phyloP scores from a whole-genome alignment of 2,888 invertebrate genomes.

The Tetranychus truncatus region DNA sequence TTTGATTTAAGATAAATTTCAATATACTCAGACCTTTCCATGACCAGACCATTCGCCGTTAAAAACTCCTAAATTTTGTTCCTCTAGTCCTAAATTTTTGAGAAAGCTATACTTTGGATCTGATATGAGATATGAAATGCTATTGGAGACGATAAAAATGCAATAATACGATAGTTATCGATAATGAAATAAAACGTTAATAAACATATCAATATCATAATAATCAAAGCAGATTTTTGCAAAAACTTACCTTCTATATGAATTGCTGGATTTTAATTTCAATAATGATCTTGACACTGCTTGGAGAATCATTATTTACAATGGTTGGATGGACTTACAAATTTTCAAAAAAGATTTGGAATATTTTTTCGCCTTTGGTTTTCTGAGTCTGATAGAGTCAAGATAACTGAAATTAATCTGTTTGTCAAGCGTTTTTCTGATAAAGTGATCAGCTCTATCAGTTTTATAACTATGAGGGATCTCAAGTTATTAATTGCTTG shows the following conservation, averaged over 20 bases:
- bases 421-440: too few relatives aligned
- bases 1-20: neutral
- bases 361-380: too few relatives aligned
- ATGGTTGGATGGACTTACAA: too few relatives aligned
- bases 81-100: constrained; percentile 8
- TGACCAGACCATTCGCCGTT: constrained; percentile 5
- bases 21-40: constrained; percentile 8
- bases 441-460: too few relatives aligned
- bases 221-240: neutral
- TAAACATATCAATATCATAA: neutral
- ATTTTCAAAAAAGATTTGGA: too few relatives aligned
- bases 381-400: too few relatives aligned
- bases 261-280: neutral
- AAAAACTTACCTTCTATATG: neutral
- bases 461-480: too few relatives aligned
- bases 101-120: constrained; percentile 6
- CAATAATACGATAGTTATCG: neutral
- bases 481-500: too few relatives aligned
- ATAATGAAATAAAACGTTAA: neutral
- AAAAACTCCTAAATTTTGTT: constrained; percentile 10
- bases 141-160: neutral
- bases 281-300: neutral
- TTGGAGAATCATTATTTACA: too few relatives aligned
- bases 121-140: neutral
- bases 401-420: too few relatives aligned